These are phyloP conservation scores for Podarcis muralis DNA, from an alignment of 2,113 vertebrate species.

Conservation along the genomic window DNA sequence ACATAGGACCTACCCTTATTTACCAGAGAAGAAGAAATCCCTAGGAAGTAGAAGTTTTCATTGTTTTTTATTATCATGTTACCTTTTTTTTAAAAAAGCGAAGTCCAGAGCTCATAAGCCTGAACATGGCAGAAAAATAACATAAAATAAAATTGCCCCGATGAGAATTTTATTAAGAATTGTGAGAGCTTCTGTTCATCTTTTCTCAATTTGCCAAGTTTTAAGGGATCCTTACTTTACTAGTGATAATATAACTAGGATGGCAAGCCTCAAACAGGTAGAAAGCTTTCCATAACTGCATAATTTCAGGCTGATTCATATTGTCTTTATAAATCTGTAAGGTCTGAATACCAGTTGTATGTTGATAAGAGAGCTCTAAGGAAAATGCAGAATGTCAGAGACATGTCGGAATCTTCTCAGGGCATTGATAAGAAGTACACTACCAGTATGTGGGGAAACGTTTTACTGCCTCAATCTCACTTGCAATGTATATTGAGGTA, in stretches of 20 bases:
- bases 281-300: slow-evolving; percentile 20
- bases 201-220: not conserved
- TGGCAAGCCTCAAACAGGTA: not conserved
- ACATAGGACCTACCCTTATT: not conserved
- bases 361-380: not conserved
- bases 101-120: slow-evolving; percentile 10
- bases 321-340: slow-evolving; percentile 4
- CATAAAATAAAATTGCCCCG: not conserved
- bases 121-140: not conserved
- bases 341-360: not conserved
- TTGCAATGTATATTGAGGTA: not conserved
- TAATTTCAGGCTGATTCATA: slow-evolving; percentile 16
- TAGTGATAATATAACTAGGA: not conserved
- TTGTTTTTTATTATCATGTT: not conserved
- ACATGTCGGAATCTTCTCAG: not conserved
- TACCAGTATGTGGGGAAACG: not conserved
- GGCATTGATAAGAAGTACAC: not conserved
- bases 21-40: not conserved
- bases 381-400: not conserved
- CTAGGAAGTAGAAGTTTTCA: slow-evolving; percentile 14
- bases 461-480: too few species aligned
- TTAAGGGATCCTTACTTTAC: not conserved
- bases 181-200: not conserved
- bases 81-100: not conserved
- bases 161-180: not conserved